phyloP scores from a whole-genome alignment of 2,113 vertebrate genomes.

The Cichladusa arquata region DNA sequence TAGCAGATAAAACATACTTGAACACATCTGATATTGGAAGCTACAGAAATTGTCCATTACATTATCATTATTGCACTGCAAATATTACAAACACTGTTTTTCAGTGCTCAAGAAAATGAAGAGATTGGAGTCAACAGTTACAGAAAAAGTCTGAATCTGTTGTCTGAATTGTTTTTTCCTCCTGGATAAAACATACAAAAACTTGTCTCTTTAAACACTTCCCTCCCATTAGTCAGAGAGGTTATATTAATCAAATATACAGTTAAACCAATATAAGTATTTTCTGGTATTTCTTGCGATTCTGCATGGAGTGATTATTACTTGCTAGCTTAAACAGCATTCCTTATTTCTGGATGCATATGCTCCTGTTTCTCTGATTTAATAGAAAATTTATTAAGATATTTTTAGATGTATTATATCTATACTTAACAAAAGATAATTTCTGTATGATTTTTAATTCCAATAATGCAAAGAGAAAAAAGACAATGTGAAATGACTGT shows the following conservation, averaged over 20 bases:
- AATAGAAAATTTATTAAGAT: neutral
- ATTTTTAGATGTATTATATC: neutral
- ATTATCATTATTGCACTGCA: neutral
- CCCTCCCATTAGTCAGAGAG: neutral
- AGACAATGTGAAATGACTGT: neutral
- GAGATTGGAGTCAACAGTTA: neutral
- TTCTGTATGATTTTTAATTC: neutral
- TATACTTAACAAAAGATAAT: neutral
- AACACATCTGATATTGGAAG: neutral
- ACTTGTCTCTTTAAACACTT: neutral
- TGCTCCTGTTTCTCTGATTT: neutral
- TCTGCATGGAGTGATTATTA: neutral
- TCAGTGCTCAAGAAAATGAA: neutral
- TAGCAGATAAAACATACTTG: neutral
- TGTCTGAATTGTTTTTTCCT: neutral
- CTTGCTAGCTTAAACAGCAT: neutral
- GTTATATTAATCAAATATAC: neutral
- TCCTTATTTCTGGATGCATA: neutral
- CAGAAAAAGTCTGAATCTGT: neutral
- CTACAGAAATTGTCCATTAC: neutral
- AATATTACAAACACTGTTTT: neutral
- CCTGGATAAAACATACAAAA: neutral
- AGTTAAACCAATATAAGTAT: neutral
- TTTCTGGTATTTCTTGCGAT: neutral
- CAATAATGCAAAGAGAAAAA: neutral